A percentile compares a stretch with the other conserved stretches of the same genome.
phyloP scores from a whole-genome alignment of 2,113 vertebrate genomes.

The Cervus canadensis region DNA sequence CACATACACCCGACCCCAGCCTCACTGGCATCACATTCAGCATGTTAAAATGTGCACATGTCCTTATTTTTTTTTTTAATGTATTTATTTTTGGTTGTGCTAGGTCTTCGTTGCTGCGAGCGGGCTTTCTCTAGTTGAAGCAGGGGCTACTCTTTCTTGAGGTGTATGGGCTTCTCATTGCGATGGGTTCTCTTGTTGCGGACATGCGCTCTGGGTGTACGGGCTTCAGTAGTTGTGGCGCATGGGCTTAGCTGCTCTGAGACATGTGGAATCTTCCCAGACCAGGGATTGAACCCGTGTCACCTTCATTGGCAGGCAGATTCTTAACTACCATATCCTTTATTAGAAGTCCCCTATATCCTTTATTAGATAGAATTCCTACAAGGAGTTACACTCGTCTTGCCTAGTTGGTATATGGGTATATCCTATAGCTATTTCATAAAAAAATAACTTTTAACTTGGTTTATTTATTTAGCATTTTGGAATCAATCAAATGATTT shows the following conservation, averaged over 20 bases:
- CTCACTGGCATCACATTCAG: neutral
- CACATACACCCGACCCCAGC: accelerated
- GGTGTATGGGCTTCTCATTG: neutral
- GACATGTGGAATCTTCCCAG: neutral
- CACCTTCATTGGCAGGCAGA: neutral
- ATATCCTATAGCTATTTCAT: neutral
- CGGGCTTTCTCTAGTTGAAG: neutral
- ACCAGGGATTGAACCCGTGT: neutral
- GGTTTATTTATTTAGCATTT: neutral
- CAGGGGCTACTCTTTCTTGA: neutral
- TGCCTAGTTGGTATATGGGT: neutral
- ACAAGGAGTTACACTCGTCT: neutral
- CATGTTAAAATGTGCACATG: neutral
- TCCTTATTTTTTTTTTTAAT: neutral
- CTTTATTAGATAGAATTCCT: neutral
- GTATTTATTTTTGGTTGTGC: neutral
- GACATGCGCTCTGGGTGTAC: neutral
- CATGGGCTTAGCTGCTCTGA: neutral
- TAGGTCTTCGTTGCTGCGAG: neutral
- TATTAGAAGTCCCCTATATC: neutral
- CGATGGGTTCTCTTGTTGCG: neutral
- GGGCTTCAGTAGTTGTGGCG: neutral
- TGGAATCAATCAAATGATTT: neutral
- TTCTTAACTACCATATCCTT: neutral
- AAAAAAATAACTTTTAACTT: neutral